Evolutionary conservation across 2,888 invertebrate species (phyloP).

Genomic region (Diaprepes abbreviatus): DNA sequence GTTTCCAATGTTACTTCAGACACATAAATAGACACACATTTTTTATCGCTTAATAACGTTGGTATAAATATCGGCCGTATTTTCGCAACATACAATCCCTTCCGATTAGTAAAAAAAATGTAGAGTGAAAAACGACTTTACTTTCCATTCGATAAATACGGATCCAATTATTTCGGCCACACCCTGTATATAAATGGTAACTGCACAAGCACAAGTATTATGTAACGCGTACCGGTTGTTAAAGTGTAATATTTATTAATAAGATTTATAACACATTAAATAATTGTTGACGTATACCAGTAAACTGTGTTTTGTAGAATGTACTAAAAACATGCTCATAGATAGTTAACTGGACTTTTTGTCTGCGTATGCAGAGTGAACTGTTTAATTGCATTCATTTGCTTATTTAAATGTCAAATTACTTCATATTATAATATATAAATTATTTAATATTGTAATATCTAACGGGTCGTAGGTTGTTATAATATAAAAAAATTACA

Average conservation of each 20-base stretch:
- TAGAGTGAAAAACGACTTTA: constrained; percentile 1
- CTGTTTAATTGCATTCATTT: constrained; percentile 1
- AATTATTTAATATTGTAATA: neutral
- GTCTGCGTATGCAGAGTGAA: constrained; percentile 1
- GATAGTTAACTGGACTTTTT: constrained; percentile 3
- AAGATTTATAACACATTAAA: constrained; percentile 26
- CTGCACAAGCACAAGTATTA: constrained; percentile 7
- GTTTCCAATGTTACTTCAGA: too few relatives aligned
- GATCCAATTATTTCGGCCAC: constrained; percentile 20
- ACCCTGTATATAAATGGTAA: constrained; percentile 24
- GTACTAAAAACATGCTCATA: constrained; percentile 1
- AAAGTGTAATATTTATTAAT: constrained; percentile 36
- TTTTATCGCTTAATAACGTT: too few relatives aligned
- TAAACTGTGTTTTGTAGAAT: constrained; percentile 25
- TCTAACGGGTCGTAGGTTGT: neutral
- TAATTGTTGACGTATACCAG: constrained; percentile 29
- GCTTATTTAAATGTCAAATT: constrained; percentile 13
- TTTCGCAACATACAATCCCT: too few relatives aligned
- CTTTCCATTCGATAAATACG: constrained; percentile 3
- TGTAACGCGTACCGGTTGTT: constrained; percentile 8
- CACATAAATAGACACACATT: too few relatives aligned
- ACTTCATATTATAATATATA: too few relatives aligned
- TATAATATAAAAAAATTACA: neutral
- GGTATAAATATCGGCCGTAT: too few relatives aligned
- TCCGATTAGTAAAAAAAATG: neutral